These are phyloP conservation scores for Notoglanidium macrostoma DNA, from an alignment of 2,797 vertebrate genomes.

Conservation along the genomic window DNA sequence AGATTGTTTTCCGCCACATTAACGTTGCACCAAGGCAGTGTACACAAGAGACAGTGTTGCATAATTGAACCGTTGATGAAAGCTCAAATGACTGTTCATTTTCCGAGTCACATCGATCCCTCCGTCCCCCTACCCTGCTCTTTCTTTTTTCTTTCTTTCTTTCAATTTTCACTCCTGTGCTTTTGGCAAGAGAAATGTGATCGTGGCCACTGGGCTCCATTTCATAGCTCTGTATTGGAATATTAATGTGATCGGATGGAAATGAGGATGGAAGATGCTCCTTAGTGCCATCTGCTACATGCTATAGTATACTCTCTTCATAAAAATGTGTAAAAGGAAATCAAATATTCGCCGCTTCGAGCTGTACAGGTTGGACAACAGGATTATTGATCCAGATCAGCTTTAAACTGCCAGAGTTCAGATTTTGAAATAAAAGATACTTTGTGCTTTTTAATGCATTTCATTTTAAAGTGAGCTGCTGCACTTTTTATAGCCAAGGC, in stretches of 20 bases:
- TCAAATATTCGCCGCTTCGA: neutral
- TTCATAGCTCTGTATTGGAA: constrained; percentile 47
- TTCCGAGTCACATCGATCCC: constrained; percentile 54
- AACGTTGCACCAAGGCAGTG: constrained; percentile 56
- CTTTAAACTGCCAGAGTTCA: neutral
- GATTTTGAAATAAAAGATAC: neutral
- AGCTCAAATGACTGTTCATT: constrained; percentile 71
- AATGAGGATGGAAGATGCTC: neutral
- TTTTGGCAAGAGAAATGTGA: constrained; percentile 51
- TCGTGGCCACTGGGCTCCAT: constrained; percentile 27
- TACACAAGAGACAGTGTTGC: constrained; percentile 58
- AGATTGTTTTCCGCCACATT: constrained; percentile 50
- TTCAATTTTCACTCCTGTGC: constrained; percentile 52
- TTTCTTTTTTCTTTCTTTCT: constrained; percentile 37
- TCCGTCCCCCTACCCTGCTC: neutral
- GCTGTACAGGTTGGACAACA: neutral
- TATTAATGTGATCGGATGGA: constrained; percentile 51
- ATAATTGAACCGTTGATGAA: constrained; percentile 62
- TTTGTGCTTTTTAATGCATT: constrained; percentile 20
- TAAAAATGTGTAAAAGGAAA: constrained; percentile 12
- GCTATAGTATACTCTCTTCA: neutral
- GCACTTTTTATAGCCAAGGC: constrained; percentile 9
- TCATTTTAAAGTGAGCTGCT: constrained; percentile 19
- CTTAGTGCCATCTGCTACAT: constrained; percentile 21
- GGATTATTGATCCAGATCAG: constrained; percentile 6